Evolutionary conservation across 2,888 invertebrate species (phyloP), one percentile per base, ranked within the genome.

Genomic region (Beris chalybata): DNA sequence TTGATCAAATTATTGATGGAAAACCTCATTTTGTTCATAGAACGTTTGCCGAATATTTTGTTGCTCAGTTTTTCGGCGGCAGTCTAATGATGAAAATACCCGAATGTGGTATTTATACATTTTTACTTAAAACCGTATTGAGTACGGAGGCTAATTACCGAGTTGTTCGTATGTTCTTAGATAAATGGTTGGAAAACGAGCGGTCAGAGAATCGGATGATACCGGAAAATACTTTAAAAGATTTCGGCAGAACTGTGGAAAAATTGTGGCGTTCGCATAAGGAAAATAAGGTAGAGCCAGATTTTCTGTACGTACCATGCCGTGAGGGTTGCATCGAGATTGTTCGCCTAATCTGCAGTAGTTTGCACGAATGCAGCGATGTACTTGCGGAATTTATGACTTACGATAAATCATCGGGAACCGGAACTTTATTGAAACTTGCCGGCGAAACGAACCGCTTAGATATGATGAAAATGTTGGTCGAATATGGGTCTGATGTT

Each of bases 21-120:
- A 61, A 55, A 22, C 64, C 48, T 1, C 31, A 47, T 47, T 64
- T 64, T 15, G 45, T 64, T 15, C 64, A 64, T 48, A 54, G 64
- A 32, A 64, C 55, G 5, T 47, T 64, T 29, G 47, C 64, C 11
- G 64, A 64, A n/a, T 64, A 54, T 43, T 64, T 64, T 13, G 12
- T 45, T 15, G 64, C 55, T 4, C 47, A 64, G 1, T 38, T 38
- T 30, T 9, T 64, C 13, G 53, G 38, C 4, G 12, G 6, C 0
- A 9, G 31, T 12, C 30, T 53, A 13, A 4, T 43, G 6, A 32
- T 11, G 47, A 58, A 45, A 13, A 1, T n/a, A 15, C 44, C 30
- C n/a, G 45, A 58, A 5, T 29, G 12, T 6, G 4, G 9, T 29
- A 15, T 44, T 11, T 30, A 45, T 45, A 15, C 15, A 22, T 50